phyloP scores from a whole-genome alignment of 2,888 invertebrate genomes.

The Nomada lathburiana region DNA sequence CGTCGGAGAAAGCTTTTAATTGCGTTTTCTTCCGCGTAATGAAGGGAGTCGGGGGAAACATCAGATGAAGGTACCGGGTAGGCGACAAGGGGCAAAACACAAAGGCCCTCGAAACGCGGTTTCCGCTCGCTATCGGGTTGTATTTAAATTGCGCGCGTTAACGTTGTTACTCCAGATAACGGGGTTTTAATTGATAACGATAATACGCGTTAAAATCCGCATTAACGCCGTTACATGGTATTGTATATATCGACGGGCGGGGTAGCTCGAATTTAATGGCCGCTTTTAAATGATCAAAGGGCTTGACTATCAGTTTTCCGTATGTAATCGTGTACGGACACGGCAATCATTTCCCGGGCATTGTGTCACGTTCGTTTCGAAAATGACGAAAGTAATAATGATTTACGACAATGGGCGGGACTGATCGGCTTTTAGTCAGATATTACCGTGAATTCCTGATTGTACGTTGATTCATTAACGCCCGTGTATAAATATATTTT shows the following conservation, averaged over 20 bases:
- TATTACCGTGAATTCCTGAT: neutral
- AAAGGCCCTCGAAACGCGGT: conserved; percentile 31
- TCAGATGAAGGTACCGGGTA: neutral
- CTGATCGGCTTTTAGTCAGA: neutral
- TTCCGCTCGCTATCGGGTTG: conserved; percentile 23
- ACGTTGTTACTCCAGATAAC: conserved; percentile 47
- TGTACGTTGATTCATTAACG: neutral
- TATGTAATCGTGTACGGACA: neutral
- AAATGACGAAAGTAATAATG: neutral
- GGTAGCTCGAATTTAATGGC: conserved; percentile 26
- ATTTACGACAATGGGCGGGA: neutral
- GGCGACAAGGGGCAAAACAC: conserved; percentile 16
- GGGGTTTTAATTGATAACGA: conserved; percentile 54
- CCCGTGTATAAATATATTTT: neutral
- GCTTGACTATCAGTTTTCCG: conserved; percentile 10
- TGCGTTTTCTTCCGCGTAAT: conserved; percentile 38
- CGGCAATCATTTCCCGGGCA: neutral
- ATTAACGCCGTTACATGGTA: conserved; percentile 40
- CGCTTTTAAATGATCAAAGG: conserved; percentile 36
- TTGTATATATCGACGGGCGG: conserved; percentile 26
- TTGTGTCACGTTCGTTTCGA: neutral
- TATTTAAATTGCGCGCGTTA: conserved; percentile 40
- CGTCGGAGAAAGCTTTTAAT: conserved; percentile 40
- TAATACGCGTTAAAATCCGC: conserved; percentile 51
- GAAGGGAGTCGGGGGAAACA: neutral